Conservation (phyloP, 2,797 vertebrate genomes). For the Otolemur crassicaudatus region DNA sequence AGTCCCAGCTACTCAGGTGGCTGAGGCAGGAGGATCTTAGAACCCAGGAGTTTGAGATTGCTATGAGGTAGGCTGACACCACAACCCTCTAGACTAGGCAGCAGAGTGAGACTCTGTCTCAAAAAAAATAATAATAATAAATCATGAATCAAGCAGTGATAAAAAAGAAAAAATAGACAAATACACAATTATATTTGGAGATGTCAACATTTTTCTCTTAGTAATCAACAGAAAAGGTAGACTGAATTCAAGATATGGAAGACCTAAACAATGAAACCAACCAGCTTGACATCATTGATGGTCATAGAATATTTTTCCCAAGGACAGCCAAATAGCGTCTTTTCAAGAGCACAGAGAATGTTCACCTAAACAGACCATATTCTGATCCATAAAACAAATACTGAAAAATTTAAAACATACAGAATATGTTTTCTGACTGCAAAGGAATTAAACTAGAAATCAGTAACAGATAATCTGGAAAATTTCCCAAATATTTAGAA, state of each 20-base stretch:
- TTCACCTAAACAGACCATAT: background rate
- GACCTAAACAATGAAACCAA: background rate
- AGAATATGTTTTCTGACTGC: background rate
- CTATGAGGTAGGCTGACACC: no score
- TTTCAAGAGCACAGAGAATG: background rate
- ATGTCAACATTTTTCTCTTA: slow-evolving; percentile 12
- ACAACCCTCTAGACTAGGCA: no score
- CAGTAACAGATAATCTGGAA: background rate
- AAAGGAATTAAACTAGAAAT: slow-evolving; percentile 24
- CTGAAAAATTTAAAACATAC: background rate
- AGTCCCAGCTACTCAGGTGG: no score
- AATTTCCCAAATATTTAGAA: background rate
- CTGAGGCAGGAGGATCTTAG: no score
- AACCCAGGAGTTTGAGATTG: no score
- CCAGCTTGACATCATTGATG: background rate
- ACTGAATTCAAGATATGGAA: slow-evolving; percentile 21
- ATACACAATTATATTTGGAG: background rate
- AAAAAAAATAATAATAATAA: no score
- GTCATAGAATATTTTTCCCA: background rate
- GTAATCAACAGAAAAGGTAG: slow-evolving; percentile 3
- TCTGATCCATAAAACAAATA: background rate
- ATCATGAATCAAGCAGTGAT: background rate
- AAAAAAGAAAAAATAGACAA: slow-evolving; percentile 5
- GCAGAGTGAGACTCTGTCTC: no score
- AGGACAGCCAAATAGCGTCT: background rate